Conservation (phyloP, 2,113 vertebrate species). For the Telmatochromis sp. region DNA sequence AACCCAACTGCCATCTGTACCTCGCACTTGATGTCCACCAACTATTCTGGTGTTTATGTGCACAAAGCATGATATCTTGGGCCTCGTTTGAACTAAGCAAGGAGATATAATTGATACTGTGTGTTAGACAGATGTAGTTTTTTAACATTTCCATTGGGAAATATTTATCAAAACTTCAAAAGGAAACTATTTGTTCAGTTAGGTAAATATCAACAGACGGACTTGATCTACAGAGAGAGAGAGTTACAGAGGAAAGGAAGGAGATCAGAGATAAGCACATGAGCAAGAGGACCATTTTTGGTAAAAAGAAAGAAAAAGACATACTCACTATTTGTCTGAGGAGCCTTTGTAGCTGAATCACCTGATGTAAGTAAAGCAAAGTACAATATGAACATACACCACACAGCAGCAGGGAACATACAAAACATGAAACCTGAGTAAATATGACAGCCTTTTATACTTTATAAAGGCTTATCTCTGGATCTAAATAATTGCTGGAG, state of each 20-base stretch:
- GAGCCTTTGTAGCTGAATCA: slow-evolving; percentile 29
- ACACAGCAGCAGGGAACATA: not conserved
- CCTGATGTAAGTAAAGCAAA: slow-evolving; percentile 42
- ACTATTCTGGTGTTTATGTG: slow-evolving; percentile 81
- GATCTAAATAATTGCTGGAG: not conserved
- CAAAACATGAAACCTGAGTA: not conserved
- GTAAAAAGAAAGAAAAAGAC: not conserved
- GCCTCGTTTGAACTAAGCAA: not conserved
- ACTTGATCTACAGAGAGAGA: not conserved
- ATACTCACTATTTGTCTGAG: slow-evolving; percentile 48
- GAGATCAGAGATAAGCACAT: not conserved
- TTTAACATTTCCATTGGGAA: not conserved
- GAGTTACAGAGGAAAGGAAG: not conserved
- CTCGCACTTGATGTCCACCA: slow-evolving; percentile 83
- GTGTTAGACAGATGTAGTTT: not conserved
- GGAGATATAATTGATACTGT: not conserved
- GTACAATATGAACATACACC: not conserved
- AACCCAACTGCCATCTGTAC: slow-evolving; percentile 88
- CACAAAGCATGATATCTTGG: slow-evolving; percentile 65
- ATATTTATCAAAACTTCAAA: not conserved
- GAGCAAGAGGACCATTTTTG: not conserved
- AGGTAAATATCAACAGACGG: slow-evolving; percentile 8
- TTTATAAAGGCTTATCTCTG: not conserved
- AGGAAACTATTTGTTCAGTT: slow-evolving; percentile 4
- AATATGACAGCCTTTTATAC: not conserved